Conservation (phyloP, 2,888 invertebrate species). For the Platycheirus rosarum region DNA sequence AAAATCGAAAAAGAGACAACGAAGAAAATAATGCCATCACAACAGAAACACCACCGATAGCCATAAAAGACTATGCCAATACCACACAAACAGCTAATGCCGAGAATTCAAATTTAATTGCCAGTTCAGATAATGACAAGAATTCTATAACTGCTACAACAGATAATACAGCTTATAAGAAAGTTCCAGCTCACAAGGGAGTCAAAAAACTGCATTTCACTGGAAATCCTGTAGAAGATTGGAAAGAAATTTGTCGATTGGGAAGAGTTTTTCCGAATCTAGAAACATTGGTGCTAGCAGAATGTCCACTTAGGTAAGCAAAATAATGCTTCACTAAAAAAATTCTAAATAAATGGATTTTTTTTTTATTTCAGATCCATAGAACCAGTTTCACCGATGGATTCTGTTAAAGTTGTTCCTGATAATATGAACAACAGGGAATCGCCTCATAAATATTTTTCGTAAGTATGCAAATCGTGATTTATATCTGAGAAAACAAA, state of each 20-base stretch:
- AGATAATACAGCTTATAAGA: conserved; percentile 76
- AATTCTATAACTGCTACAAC: conserved; percentile 40
- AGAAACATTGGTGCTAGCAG: conserved; percentile 92
- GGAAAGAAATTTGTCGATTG: conserved; percentile 92
- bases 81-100: conserved; percentile 18
- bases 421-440: conserved; percentile 78
- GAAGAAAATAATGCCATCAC: conserved; percentile 50
- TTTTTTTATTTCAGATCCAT: conserved; percentile 66
- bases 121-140: neutral
- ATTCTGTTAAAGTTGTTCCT: conserved; percentile 83
- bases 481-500: too few relatives aligned
- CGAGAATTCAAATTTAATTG: conserved; percentile 24
- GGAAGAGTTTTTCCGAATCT: conserved; percentile 93
- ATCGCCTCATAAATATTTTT: conserved; percentile 86
- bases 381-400: conserved; percentile 77
- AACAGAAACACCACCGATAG: conserved; percentile 41
- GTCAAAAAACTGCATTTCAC: conserved; percentile 93
- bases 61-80: conserved; percentile 14
- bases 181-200: conserved; percentile 85
- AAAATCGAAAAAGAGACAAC: conserved; percentile 68
- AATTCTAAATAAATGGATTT: neutral
- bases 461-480: conserved; percentile 82
- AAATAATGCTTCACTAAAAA: too few relatives aligned
- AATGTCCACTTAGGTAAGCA: conserved; percentile 88
- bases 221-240: conserved; percentile 92